Conservation (phyloP, 1,140 invertebrate genomes). For the Lanistes nyassanus region DNA sequence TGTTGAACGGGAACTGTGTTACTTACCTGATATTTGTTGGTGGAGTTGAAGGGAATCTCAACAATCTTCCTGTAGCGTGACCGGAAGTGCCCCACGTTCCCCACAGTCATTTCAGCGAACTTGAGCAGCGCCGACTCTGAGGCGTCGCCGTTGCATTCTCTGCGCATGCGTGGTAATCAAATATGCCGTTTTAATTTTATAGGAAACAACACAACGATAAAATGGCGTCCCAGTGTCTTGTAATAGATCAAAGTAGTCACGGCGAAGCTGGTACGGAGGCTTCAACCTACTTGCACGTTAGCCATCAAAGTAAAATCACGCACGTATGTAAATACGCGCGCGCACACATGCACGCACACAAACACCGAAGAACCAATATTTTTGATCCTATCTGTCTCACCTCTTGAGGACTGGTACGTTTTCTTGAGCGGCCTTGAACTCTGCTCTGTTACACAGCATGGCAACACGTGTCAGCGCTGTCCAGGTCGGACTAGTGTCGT, state of each 20-base stretch:
- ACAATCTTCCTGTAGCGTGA: slow-evolving; percentile 93
- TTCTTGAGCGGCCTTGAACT: slow-evolving; percentile 95
- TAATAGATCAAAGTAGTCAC: too few species aligned
- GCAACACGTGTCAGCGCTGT: slow-evolving; percentile 92
- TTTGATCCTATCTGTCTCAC: neutral
- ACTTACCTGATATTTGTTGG: slow-evolving; percentile 94
- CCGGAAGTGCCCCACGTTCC: slow-evolving; percentile 89
- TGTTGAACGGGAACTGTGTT: too few species aligned
- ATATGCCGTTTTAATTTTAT: neutral
- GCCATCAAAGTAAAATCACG: neutral
- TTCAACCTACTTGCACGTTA: too few species aligned
- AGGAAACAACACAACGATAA: neutral
- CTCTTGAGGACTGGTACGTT: slow-evolving; percentile 69
- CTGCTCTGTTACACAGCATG: slow-evolving; percentile 95
- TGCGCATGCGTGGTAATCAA: slow-evolving; percentile 30
- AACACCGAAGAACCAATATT: neutral
- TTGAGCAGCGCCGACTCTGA: slow-evolving; percentile 96
- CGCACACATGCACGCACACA: neutral
- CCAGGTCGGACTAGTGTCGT: slow-evolving; percentile 77
- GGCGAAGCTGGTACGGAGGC: too few species aligned
- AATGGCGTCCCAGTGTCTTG: neutral
- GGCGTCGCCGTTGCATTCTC: slow-evolving; percentile 82
- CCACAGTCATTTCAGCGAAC: slow-evolving; percentile 94
- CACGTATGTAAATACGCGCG: neutral
- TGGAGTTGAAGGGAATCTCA: slow-evolving; percentile 99